Evolutionary conservation across 2,113 vertebrate species (phyloP).

Genomic region (Chelonoidis abingdonii): DNA sequence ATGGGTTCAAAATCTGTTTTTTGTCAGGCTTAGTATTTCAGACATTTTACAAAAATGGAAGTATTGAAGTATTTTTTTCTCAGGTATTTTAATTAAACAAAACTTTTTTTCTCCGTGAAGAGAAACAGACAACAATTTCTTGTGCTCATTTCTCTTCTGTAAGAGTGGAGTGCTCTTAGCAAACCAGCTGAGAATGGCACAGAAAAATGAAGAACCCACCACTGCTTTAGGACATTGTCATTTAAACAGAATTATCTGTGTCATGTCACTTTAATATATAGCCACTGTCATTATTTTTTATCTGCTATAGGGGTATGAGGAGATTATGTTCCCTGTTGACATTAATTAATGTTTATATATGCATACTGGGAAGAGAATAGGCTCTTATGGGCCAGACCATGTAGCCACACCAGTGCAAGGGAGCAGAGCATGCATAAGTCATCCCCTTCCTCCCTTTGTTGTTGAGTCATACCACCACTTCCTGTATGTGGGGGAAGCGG

Average conservation of each 20-base stretch:
- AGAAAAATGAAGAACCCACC: background rate
- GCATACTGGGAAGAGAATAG: background rate
- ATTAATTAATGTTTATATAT: background rate
- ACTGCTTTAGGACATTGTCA: background rate
- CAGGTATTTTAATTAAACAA: background rate
- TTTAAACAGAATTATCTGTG: background rate
- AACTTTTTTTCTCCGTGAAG: background rate
- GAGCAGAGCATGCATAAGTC: background rate
- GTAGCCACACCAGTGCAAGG: background rate
- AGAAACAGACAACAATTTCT: background rate
- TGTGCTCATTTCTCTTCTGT: background rate
- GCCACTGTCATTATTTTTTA: background rate
- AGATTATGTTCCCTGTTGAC: background rate
- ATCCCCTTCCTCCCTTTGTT: background rate
- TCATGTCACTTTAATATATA: background rate
- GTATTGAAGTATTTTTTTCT: background rate
- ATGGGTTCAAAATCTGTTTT: background rate
- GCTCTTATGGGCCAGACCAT: background rate
- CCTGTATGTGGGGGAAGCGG: background rate
- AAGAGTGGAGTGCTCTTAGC: background rate
- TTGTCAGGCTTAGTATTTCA: background rate
- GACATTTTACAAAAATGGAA: background rate
- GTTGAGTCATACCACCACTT: background rate
- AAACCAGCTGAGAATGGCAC: background rate
- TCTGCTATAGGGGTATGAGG: background rate